Conservation (phyloP, 2,888 invertebrate species). For the Abrostola tripartita region DNA sequence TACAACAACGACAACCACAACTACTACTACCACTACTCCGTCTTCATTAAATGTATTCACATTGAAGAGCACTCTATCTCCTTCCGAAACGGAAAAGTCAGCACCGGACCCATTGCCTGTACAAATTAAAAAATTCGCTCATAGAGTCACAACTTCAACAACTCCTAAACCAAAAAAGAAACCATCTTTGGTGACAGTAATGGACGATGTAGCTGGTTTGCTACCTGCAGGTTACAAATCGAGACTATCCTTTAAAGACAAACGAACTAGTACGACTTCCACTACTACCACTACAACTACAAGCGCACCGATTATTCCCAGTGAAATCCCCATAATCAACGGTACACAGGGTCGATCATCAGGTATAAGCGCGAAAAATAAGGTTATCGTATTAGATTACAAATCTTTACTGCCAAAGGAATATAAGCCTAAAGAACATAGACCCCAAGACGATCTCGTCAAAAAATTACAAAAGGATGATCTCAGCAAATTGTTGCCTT, state of each 20-base stretch:
- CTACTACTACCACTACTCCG: conserved; percentile 71
- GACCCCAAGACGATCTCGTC: conserved; percentile 76
- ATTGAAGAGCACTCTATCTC: conserved; percentile 83
- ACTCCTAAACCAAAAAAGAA: conserved; percentile 83
- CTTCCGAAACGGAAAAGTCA: conserved; percentile 85
- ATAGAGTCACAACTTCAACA: conserved; percentile 80
- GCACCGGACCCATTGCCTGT: conserved; percentile 89
- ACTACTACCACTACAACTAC: conserved; percentile 67
- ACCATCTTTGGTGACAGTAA: conserved; percentile 81
- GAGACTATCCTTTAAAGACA: conserved; percentile 85
- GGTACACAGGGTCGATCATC: conserved; percentile 85
- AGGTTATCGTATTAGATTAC: conserved; percentile 87
- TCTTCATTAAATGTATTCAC: conserved; percentile 82
- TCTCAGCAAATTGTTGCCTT: conserved; percentile 89
- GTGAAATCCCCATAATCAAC: conserved; percentile 70
- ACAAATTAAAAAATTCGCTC: conserved; percentile 90
- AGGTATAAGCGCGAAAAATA: conserved; percentile 88
- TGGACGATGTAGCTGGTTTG: conserved; percentile 89
- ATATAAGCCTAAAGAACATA: conserved; percentile 82
- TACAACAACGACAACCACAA: conserved; percentile 67
- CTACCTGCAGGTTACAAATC: conserved; percentile 90
- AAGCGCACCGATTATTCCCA: conserved; percentile 55
- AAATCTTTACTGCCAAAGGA: conserved; percentile 87
- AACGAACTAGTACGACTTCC: conserved; percentile 85
- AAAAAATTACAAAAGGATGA: conserved; percentile 87